Evolutionary conservation across 1,140 invertebrate genomes (phyloP), one percentile per base, ranked within the genome.

Genomic region (Anastrepha ludens): DNA sequence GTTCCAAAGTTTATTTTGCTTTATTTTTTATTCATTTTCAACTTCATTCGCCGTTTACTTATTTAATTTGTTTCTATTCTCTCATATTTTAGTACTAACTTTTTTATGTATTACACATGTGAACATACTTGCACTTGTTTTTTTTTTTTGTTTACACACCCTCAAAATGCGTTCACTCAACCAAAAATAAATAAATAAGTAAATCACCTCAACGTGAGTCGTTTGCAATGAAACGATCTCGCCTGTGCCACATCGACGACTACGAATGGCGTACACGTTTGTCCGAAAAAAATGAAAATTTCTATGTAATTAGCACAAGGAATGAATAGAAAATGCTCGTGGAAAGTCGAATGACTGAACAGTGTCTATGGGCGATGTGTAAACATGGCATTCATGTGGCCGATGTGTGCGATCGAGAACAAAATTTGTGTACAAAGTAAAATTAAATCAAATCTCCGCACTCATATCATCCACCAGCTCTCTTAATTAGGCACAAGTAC

Each of bases 301-400:
- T 62, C 60, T 29, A 29, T 29, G 29, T 62, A 62, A 62, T 62
- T 62, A 20, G 8, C 6, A 55, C 20, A 20, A 41, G 74, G 20
- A 20, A 81, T 5, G 44, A 81, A 81, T 50, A 81, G 47, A 50
- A 81, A 29, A 20, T 13, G 47, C 74, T 81, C 74, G 74, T 81
- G 74, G 74, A 81, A 81, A 81, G 20, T 50, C 47, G 47, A 81
- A 81, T 81, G 47, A 55, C 47, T 81, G 74, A 81, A 81, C 58
- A 81, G 44, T 81, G n/a, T 15, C n/a, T 62, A 55, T 47, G 44
- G n/a, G 74, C 47, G 17, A 17, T 55, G 13, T 55, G n/a, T 20
- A 50, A 47, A 74, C 39, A 74, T 47, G 50, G 8, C 15, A 62
- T 3, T 13, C 60, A 62, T 62, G 4, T 62, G 60, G 4, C 11